Evolutionary conservation across 1,140 invertebrate genomes (phyloP).

Genomic region (Hylyphantes graminicola): DNA sequence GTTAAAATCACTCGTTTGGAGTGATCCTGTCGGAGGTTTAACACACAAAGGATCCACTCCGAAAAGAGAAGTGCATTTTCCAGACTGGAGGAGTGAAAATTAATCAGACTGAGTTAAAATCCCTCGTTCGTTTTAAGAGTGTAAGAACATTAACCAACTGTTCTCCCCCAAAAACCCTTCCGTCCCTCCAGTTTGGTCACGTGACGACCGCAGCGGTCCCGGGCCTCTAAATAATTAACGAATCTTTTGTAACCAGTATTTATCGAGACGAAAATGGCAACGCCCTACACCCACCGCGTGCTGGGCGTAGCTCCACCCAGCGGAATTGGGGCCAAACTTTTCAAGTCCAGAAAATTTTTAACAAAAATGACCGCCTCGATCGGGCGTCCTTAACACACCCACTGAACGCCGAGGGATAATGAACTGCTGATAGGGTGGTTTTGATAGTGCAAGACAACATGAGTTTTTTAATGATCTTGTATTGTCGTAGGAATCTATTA

Average conservation of each 20-base stretch:
- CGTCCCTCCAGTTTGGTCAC: not conserved
- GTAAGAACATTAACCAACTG: no score
- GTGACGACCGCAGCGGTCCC: not conserved
- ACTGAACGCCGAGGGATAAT: not conserved
- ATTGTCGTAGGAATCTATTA: no score
- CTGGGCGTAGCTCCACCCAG: slow-evolving; percentile 36
- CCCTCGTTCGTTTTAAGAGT: no score
- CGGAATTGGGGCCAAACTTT: slow-evolving; percentile 22
- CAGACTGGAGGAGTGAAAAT: no score
- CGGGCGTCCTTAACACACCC: not conserved
- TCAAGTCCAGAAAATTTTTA: slow-evolving; percentile 2
- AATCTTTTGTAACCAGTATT: slow-evolving; percentile 59
- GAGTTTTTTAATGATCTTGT: not conserved
- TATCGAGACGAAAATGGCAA: slow-evolving; percentile 52
- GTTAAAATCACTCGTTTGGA: no score
- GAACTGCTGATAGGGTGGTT: not conserved
- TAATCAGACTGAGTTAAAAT: no score
- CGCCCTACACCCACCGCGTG: slow-evolving; percentile 32
- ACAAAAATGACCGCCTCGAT: not conserved
- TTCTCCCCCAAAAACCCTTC: no score
- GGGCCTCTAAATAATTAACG: slow-evolving; percentile 56
- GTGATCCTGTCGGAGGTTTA: no score
- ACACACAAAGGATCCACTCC: no score
- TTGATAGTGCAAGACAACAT: not conserved
- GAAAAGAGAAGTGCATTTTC: no score